Conservation (phyloP, 1,140 invertebrate genomes). For the Euschistus heros region DNA sequence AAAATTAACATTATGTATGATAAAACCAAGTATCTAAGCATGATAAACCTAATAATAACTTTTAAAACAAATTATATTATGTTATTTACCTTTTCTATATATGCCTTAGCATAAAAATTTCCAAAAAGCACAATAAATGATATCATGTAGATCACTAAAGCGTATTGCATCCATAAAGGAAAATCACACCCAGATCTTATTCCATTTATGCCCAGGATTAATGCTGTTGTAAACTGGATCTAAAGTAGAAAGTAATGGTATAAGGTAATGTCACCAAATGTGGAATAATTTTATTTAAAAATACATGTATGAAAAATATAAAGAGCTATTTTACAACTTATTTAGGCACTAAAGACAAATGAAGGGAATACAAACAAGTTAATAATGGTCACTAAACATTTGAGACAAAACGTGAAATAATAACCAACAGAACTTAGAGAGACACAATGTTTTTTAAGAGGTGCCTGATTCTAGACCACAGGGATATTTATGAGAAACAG, state of each 20-base stretch:
- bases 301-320: neutral
- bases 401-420: too few relatives aligned
- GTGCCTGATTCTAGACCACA: too few relatives aligned
- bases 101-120: conserved; percentile 80
- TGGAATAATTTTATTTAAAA: conserved; percentile 7
- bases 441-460: too few relatives aligned
- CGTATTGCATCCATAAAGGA: conserved; percentile 89
- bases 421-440: too few relatives aligned
- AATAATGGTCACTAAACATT: too few relatives aligned
- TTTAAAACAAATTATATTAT: neutral
- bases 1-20: neutral
- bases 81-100: conserved; percentile 53
- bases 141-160: conserved; percentile 80
- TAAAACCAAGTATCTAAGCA: neutral
- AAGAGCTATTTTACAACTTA: too few relatives aligned
- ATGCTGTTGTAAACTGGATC: conserved; percentile 79
- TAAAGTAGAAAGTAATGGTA: conserved; percentile 30
- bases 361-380: too few relatives aligned
- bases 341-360: too few relatives aligned
- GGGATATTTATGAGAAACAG: too few relatives aligned
- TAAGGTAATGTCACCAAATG: neutral
- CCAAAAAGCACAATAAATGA: conserved; percentile 84
- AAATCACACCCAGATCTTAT: conserved; percentile 76
- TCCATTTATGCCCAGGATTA: conserved; percentile 71
- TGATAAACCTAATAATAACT: neutral